A percentile compares a stretch with the other conserved stretches of the same genome.
These are phyloP conservation scores for Diadema setosum DNA, from an alignment of 35 echinoderm and acorn worm genomes.

Conservation along the genomic window DNA sequence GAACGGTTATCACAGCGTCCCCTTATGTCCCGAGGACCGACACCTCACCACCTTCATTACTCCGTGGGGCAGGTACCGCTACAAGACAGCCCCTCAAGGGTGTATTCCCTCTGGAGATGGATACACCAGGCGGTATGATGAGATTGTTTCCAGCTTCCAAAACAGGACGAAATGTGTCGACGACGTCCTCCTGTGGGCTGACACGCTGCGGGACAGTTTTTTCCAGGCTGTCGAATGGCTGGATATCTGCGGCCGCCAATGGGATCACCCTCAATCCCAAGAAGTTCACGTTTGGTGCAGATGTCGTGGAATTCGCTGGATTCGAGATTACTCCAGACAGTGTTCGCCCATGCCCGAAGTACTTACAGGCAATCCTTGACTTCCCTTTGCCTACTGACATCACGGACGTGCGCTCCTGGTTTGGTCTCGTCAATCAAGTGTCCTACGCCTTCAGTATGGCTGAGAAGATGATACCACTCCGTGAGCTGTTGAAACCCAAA, in stretches of 20 bases:
- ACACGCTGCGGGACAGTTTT: neutral
- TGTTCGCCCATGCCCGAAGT: neutral
- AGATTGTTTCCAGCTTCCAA: neutral
- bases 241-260: neutral
- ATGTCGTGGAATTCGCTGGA: conserved; percentile 19
- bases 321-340: conserved; percentile 16
- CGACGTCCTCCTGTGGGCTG: conserved; percentile 2
- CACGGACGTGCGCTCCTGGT: conserved; percentile 30
- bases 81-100: neutral
- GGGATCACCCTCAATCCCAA: neutral
- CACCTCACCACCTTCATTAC: too few species aligned
- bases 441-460: conserved; percentile 1
- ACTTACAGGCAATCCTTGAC: conserved; percentile 17
- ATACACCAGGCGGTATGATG: neutral
- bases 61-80: conserved; percentile 5
- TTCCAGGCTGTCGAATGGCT: conserved; percentile 13
- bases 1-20: too few species aligned
- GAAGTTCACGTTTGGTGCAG: conserved; percentile 12
- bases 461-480: too few species aligned
- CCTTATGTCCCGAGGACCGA: too few species aligned
- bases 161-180: too few species aligned
- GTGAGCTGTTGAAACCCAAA: neutral
- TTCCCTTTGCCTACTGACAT: neutral
- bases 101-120: conserved; percentile 19
- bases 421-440: conserved; percentile 53